These are phyloP conservation scores for Sebastes vulpes DNA, from an alignment of 2,797 vertebrate genomes.

Conservation along the genomic window DNA sequence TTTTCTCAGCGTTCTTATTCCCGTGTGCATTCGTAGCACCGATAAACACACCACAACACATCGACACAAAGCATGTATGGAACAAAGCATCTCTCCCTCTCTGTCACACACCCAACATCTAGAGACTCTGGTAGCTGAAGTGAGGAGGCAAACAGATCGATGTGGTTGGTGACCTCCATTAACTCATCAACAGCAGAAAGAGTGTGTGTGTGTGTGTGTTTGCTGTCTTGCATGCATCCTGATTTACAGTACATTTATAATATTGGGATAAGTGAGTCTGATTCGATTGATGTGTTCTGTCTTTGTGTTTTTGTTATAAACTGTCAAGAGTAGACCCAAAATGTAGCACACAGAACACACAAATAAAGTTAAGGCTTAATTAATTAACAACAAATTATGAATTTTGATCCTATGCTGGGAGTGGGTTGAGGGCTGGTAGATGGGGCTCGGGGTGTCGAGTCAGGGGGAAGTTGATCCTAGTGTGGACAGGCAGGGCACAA, in stretches of 20 bases:
- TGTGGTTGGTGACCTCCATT: constrained; percentile 29
- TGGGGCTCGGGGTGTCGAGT: too few species aligned
- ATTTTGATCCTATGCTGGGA: too few species aligned
- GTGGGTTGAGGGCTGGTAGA: too few species aligned
- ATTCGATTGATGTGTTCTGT: background rate
- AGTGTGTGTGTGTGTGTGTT: background rate
- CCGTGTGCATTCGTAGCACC: background rate
- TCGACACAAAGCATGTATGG: background rate
- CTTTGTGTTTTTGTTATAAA: background rate
- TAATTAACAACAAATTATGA: too few species aligned
- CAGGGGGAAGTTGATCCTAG: too few species aligned
- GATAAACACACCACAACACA: background rate
- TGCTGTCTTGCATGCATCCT: background rate
- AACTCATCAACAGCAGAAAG: constrained; percentile 9
- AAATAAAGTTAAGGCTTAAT: too few species aligned
- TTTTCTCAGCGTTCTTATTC: background rate
- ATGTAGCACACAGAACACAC: too few species aligned
- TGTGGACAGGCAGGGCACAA: too few species aligned
- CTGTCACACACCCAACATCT: background rate
- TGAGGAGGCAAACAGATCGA: constrained; percentile 30
- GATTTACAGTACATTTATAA: background rate
- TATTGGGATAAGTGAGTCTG: background rate
- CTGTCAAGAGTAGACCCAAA: too few species aligned
- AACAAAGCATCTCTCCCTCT: background rate
- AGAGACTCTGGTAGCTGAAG: background rate